Percentiles rank a stretch among this genome's conserved stretches.
Evolutionary conservation across 1,140 invertebrate species (phyloP).

Genomic region (Pogonomyrmex barbatus): DNA sequence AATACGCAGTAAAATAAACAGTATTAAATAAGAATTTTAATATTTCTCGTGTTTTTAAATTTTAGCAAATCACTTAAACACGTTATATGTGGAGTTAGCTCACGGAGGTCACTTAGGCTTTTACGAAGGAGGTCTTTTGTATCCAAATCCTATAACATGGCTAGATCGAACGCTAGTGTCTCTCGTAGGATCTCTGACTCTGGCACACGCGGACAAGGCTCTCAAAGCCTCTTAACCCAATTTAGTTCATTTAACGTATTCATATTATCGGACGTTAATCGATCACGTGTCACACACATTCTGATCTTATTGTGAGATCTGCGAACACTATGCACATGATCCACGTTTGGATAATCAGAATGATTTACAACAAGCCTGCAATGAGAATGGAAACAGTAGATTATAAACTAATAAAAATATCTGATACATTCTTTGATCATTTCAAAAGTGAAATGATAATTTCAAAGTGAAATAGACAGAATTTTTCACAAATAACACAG

Average conservation of each 20-base stretch:
- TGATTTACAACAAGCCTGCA: not conserved
- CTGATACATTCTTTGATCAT: slow-evolving; percentile 1
- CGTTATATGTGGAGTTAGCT: slow-evolving; percentile 92
- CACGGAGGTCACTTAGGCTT: slow-evolving; percentile 97
- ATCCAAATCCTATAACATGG: slow-evolving; percentile 96
- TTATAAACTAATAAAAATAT: slow-evolving; percentile 39
- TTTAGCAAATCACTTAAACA: slow-evolving; percentile 89
- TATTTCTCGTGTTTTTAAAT: slow-evolving; percentile 65
- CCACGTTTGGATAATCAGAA: not conserved
- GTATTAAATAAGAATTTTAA: not conserved
- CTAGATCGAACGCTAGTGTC: slow-evolving; percentile 93
- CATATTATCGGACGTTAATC: slow-evolving; percentile 1
- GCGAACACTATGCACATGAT: slow-evolving; percentile 17
- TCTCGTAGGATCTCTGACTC: slow-evolving; percentile 89
- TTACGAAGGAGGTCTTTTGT: slow-evolving; percentile 94
- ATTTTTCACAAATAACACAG: not conserved
- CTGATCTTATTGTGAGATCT: slow-evolving; percentile 42
- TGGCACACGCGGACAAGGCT: slow-evolving; percentile 86
- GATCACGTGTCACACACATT: slow-evolving; percentile 34
- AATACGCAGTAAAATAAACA: slow-evolving; percentile 4
- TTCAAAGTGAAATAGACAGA: not conserved
- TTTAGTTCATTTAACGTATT: slow-evolving; percentile 48
- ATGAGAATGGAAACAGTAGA: slow-evolving; percentile 12
- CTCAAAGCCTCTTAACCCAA: slow-evolving; percentile 80
- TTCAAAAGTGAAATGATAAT: not conserved